Evolutionary conservation across 2,888 invertebrate genomes (phyloP).

Genomic region (Seira sanloemensis): DNA sequence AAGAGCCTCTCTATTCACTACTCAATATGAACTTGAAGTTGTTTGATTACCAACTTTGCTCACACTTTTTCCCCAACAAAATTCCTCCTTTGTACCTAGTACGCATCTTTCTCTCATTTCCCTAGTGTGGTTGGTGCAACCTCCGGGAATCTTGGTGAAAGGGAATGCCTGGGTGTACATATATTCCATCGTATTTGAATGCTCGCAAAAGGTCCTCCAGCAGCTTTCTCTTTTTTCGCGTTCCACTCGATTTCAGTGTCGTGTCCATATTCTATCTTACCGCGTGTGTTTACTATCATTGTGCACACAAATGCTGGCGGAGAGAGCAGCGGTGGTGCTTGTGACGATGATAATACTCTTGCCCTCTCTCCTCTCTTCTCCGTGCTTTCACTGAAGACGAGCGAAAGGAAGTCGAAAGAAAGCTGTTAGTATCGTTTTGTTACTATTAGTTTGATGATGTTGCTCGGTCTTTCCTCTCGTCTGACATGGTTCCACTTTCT

Average conservation of each 20-base stretch:
- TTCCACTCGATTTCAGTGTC: not conserved
- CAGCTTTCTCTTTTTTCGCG: not conserved
- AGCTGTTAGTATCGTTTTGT: slow-evolving; percentile 18
- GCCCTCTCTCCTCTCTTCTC: not conserved
- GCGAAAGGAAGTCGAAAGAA: not conserved
- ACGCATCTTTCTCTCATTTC: slow-evolving; percentile 2
- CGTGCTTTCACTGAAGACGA: not conserved
- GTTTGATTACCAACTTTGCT: slow-evolving; percentile 39
- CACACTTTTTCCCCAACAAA: slow-evolving; percentile 20
- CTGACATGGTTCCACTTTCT: not conserved
- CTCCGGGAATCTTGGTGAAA: slow-evolving; percentile 33
- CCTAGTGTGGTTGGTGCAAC: not conserved
- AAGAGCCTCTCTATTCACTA: not conserved
- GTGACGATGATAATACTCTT: slow-evolving; percentile 8
- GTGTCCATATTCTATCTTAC: slow-evolving; percentile 14
- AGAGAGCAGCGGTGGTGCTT: not conserved
- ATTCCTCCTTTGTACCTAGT: not conserved
- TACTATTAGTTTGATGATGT: slow-evolving; percentile 15
- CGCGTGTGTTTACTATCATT: slow-evolving; percentile 12
- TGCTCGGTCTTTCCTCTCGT: slow-evolving; percentile 1
- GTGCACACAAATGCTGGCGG: not conserved
- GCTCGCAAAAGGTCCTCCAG: not conserved
- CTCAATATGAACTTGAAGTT: slow-evolving; percentile 22
- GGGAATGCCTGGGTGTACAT: slow-evolving; percentile 20
- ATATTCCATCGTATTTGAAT: not conserved